These are phyloP conservation scores for Podotricha telesiphe DNA, from an alignment of 2,888 invertebrate species.

Conservation along the genomic window DNA sequence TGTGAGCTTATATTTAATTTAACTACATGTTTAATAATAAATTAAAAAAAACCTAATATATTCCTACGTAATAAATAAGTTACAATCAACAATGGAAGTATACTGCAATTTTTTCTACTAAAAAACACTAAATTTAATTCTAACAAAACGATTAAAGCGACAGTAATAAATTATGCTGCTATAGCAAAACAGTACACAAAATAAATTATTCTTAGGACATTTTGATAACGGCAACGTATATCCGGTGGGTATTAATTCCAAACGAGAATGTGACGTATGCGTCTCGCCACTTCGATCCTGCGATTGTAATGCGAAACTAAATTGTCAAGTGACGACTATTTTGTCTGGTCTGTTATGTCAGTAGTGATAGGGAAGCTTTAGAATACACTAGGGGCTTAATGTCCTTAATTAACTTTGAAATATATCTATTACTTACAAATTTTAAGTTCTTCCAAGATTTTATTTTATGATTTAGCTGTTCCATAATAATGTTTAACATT, in stretches of 20 bases:
- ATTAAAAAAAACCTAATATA: no score
- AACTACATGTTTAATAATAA: no score
- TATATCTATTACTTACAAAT: no score
- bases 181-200: not conserved
- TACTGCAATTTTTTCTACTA: not conserved
- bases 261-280: slow-evolving; percentile 64
- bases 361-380: not conserved
- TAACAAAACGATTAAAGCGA: not conserved
- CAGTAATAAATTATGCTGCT: not conserved
- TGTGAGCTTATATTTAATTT: no score
- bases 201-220: slow-evolving; percentile 14
- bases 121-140: not conserved
- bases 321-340: slow-evolving; percentile 35
- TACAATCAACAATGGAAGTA: no score
- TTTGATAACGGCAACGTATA: slow-evolving; percentile 32
- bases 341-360: slow-evolving; percentile 24
- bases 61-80: no score
- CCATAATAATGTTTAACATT: no score
- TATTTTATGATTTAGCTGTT: no score
- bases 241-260: slow-evolving; percentile 53
- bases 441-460: no score
- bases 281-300: slow-evolving; percentile 75
- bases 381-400: not conserved
- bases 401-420: not conserved
- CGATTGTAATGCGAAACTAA: slow-evolving; percentile 45